phyloP scores from a whole-genome alignment of 2,797 vertebrate genomes.

The Falco cherrug region DNA sequence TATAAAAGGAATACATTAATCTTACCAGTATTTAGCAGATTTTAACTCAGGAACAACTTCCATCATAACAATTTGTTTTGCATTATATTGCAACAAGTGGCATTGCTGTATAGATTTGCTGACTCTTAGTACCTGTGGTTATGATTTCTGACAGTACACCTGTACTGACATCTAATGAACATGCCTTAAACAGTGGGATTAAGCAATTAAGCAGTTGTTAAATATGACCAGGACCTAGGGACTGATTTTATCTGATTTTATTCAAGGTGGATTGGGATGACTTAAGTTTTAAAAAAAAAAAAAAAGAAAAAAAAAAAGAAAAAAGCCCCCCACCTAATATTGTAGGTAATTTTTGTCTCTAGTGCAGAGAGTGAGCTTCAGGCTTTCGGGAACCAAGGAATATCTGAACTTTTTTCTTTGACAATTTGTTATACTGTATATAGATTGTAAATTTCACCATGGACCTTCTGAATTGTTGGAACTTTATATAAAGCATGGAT shows the following conservation, averaged over 20 bases:
- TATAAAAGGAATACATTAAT: not conserved
- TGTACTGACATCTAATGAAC: constrained; percentile 6
- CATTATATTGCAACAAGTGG: not conserved
- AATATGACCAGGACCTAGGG: not conserved
- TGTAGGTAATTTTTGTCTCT: not conserved
- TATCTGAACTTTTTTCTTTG: constrained; percentile 11
- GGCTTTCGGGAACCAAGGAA: constrained; percentile 5
- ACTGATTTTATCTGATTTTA: not conserved
- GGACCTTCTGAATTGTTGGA: constrained; percentile 37
- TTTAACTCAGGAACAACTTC: constrained; percentile 72
- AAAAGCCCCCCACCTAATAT: not conserved
- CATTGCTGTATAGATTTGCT: constrained; percentile 17
- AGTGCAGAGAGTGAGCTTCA: not conserved
- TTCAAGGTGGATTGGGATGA: not conserved
- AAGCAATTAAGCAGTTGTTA: constrained; percentile 14
- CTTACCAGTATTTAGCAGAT: constrained; percentile 22
- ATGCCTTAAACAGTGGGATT: constrained; percentile 65
- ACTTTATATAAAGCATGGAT: constrained; percentile 41
- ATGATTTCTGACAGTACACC: constrained; percentile 26
- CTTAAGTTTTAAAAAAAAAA: not conserved
- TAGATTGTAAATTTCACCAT: not conserved
- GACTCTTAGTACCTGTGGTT: not conserved
- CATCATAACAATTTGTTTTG: not conserved
- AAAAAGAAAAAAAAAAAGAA: not conserved
- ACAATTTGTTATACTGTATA: constrained; percentile 28